Evolutionary conservation across 2,888 invertebrate species (phyloP).

Genomic region (Achlya flavicornis): DNA sequence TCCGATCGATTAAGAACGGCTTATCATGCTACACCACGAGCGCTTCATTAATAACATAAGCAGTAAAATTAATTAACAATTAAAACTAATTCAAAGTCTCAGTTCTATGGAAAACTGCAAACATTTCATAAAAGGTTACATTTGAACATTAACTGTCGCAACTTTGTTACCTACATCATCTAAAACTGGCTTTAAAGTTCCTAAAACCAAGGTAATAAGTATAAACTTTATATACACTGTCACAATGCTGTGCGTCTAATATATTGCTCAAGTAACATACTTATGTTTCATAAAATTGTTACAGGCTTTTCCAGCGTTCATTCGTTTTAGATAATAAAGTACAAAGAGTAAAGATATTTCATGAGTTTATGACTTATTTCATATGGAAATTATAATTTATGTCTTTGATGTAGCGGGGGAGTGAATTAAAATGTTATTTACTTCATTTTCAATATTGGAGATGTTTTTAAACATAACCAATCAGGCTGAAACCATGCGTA

Average conservation of each 20-base stretch:
- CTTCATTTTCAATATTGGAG: constrained; percentile 17
- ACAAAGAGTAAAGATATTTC: constrained; percentile 20
- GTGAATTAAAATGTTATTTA: constrained; percentile 13
- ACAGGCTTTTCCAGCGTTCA: constrained; percentile 15
- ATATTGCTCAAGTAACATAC: background rate
- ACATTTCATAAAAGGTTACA: constrained; percentile 1
- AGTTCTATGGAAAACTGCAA: background rate
- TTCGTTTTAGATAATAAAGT: constrained; percentile 19
- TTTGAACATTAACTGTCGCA: background rate
- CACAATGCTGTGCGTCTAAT: constrained; percentile 5
- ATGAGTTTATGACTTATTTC: constrained; percentile 25
- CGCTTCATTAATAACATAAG: too few species aligned
- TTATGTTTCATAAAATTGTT: constrained; percentile 13
- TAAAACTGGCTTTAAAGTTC: constrained; percentile 3
- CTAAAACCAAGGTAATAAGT: constrained; percentile 6
- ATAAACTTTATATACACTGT: constrained; percentile 11
- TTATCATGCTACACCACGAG: too few species aligned
- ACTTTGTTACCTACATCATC: constrained; percentile 4
- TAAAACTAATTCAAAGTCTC: background rate
- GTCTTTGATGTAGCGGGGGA: background rate
- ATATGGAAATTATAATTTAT: background rate
- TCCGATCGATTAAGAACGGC: too few species aligned
- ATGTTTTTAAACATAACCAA: too few species aligned
- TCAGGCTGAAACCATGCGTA: too few species aligned
- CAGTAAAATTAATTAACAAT: too few species aligned